phyloP scores from a whole-genome alignment of 1,140 invertebrate genomes.

The Sipha flava region DNA sequence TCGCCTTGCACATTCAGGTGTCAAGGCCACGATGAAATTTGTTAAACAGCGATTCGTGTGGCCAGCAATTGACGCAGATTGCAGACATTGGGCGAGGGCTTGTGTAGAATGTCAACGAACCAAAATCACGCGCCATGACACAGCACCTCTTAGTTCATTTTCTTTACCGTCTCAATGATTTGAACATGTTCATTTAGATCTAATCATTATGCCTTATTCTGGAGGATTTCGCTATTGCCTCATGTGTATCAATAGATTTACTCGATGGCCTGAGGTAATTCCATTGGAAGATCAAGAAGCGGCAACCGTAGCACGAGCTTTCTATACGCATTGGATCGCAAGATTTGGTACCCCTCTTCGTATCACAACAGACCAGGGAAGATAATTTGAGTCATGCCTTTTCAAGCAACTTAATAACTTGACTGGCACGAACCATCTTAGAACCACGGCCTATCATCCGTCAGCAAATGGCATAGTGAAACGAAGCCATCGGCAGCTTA shows the following conservation, averaged over 20 bases:
- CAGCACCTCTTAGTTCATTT: too few relatives aligned
- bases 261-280: constrained; percentile 43
- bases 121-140: constrained; percentile 37
- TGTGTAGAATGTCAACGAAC: constrained; percentile 40
- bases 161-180: not conserved
- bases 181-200: constrained; percentile 25
- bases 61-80: constrained; percentile 42
- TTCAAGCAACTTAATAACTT: not conserved
- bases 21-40: too few relatives aligned
- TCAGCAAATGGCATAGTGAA: not conserved
- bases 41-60: too few relatives aligned
- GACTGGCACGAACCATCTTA: too few relatives aligned
- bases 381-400: constrained; percentile 43
- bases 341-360: constrained; percentile 41
- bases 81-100: constrained; percentile 33
- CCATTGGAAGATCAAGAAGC: too few relatives aligned
- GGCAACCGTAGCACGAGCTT: constrained; percentile 38
- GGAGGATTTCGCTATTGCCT: not conserved
- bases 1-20: too few relatives aligned
- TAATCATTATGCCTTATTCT: constrained; percentile 37
- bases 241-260: constrained; percentile 40
- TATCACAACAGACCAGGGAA: constrained; percentile 44
- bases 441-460: too few relatives aligned
- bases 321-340: constrained; percentile 39
- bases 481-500: not conserved